phyloP scores from a whole-genome alignment of 92 coral and sea anemone genomes.

The Paramuricea clavata region DNA sequence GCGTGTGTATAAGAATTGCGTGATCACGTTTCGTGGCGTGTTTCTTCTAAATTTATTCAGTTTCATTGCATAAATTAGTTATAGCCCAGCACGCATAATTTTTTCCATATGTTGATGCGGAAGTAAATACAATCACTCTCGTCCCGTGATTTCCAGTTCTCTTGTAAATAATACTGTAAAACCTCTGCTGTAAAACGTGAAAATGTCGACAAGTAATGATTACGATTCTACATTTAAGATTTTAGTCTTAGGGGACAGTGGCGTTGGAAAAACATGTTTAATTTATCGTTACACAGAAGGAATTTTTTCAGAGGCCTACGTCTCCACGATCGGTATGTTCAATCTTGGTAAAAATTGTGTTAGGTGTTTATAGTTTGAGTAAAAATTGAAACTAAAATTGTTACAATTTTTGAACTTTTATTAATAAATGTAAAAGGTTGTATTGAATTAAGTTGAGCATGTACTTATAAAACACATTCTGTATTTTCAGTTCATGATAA shows the following conservation, averaged over 20 bases:
- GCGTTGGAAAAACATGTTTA: slow-evolving; percentile 96
- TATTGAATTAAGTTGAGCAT: background rate
- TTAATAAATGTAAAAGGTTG: background rate
- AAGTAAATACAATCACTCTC: background rate
- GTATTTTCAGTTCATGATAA: no score
- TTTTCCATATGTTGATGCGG: background rate
- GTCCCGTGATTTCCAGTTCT: background rate
- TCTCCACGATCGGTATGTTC: slow-evolving; percentile 94
- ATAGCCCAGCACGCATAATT: no score
- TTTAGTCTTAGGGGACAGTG: slow-evolving; percentile 96
- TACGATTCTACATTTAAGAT: slow-evolving; percentile 94
- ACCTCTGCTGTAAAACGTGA: no score
- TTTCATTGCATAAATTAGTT: no score
- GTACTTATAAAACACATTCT: no score
- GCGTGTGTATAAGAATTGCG: no score
- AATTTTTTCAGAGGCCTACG: slow-evolving; percentile 91
- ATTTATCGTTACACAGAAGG: slow-evolving; percentile 95
- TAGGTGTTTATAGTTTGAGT: no score
- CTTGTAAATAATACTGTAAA: slow-evolving; percentile 46
- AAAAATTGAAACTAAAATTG: background rate
- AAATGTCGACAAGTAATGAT: slow-evolving; percentile 75
- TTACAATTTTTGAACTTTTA: background rate
- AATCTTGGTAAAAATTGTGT: no score
- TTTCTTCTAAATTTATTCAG: no score
- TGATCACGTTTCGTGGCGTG: no score